These are phyloP conservation scores for Philonicus albiceps DNA, from an alignment of 2,888 invertebrate species.

Conservation along the genomic window DNA sequence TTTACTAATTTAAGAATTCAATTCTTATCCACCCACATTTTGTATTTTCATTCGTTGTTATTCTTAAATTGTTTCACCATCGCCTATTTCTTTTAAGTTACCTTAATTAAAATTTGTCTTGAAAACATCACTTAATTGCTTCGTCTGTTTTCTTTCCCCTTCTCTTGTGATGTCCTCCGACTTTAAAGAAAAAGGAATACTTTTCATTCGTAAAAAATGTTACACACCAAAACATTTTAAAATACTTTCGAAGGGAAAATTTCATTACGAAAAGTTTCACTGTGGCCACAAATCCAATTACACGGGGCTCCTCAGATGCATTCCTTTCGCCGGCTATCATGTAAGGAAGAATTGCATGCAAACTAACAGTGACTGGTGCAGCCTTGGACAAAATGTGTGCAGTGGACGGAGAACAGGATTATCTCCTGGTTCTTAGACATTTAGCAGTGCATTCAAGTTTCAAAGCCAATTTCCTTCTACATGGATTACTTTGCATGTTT, in stretches of 20 bases:
- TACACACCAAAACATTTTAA: conserved; percentile 14
- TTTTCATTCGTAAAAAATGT: neutral
- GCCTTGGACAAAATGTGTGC: neutral
- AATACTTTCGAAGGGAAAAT: conserved; percentile 6
- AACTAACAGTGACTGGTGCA: neutral
- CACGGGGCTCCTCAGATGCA: conserved; percentile 15
- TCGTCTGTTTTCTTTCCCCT: neutral
- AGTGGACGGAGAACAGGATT: conserved; percentile 5
- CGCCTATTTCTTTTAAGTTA: neutral
- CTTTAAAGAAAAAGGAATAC: neutral
- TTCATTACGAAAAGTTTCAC: conserved; percentile 17
- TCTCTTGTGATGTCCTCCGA: neutral
- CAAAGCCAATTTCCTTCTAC: conserved; percentile 31
- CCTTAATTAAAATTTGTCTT: neutral
- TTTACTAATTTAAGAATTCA: too few species aligned
- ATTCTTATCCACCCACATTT: too few species aligned
- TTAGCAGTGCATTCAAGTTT: conserved; percentile 35
- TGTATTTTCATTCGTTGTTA: too few species aligned
- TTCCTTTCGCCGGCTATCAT: conserved; percentile 10
- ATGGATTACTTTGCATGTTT: conserved; percentile 1
- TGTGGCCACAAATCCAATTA: conserved; percentile 38
- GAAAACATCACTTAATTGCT: neutral
- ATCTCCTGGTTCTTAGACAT: conserved; percentile 35
- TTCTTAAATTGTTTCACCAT: neutral
- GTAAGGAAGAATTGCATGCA: conserved; percentile 25